These are phyloP conservation scores for Corvus cornix DNA, from an alignment of 2,113 vertebrate species.

Conservation along the genomic window DNA sequence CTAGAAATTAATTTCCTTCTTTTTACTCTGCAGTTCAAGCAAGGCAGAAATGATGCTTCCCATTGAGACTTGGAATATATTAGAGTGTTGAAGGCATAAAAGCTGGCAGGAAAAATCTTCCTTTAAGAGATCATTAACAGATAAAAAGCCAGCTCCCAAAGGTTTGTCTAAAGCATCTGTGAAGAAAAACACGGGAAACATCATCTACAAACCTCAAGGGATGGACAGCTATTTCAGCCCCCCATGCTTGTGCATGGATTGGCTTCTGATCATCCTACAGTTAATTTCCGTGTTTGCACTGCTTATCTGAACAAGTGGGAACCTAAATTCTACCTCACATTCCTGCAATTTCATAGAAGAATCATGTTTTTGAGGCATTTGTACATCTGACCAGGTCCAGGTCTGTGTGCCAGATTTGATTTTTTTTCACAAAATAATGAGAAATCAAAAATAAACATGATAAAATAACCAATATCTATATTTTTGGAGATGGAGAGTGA, in stretches of 20 bases:
- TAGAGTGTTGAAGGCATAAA: not conserved
- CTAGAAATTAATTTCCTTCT: not conserved
- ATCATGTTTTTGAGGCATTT: not conserved
- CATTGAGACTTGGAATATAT: not conserved
- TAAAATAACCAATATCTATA: not conserved
- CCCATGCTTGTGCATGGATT: not conserved
- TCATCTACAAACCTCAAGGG: not conserved
- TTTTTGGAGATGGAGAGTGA: not conserved
- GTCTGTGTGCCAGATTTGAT: not conserved
- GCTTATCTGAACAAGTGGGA: not conserved
- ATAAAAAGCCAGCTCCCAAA: not conserved
- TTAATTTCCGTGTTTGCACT: not conserved
- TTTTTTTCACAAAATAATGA: not conserved
- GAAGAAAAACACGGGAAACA: not conserved
- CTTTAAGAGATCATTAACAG: not conserved
- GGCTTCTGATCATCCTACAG: not conserved
- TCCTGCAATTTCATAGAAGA: not conserved
- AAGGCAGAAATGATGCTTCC: not conserved
- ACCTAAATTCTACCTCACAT: not conserved
- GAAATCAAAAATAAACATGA: not conserved
- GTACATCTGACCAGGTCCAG: not conserved
- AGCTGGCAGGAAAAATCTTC: not conserved
- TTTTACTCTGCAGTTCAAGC: not conserved
- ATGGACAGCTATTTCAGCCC: not conserved
- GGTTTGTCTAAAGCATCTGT: not conserved